A percentile compares a stretch with the other conserved stretches of the same genome.
These are phyloP conservation scores for Enteromius anoplus DNA, from an alignment of 2,797 vertebrate genomes.

Conservation along the genomic window DNA sequence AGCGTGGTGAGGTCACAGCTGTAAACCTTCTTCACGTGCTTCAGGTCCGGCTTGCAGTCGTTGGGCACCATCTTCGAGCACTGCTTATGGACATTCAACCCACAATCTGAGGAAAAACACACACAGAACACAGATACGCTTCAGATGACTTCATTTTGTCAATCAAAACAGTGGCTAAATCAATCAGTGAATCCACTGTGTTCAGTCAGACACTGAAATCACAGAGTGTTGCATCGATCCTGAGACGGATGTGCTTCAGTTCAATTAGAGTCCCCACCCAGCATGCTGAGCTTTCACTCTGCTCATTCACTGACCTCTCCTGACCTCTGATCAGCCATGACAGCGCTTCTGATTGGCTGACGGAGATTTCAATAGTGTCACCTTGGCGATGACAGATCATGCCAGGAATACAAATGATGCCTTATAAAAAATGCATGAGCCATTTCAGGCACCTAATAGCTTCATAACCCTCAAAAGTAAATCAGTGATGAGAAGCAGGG, in stretches of 20 bases:
- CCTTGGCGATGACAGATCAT: slow-evolving; percentile 49
- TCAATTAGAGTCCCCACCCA: slow-evolving; percentile 60
- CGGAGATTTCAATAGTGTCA: slow-evolving; percentile 64
- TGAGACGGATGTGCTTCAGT: slow-evolving; percentile 32
- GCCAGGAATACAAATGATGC: slow-evolving; percentile 55
- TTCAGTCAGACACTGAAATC: neutral
- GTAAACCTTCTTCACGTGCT: slow-evolving; percentile 97
- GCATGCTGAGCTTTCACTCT: slow-evolving; percentile 65
- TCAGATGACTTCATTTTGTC: neutral
- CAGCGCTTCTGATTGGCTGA: slow-evolving; percentile 62
- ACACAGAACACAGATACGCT: neutral
- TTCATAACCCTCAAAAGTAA: slow-evolving; percentile 29
- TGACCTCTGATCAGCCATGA: slow-evolving; percentile 56
- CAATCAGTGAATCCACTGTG: neutral
- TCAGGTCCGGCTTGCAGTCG: slow-evolving; percentile 97
- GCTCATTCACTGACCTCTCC: slow-evolving; percentile 68
- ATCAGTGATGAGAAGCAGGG: neutral
- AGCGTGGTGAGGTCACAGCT: slow-evolving; percentile 98
- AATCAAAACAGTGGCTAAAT: neutral
- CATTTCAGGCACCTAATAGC: slow-evolving; percentile 29
- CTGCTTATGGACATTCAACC: slow-evolving; percentile 97
- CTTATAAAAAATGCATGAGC: slow-evolving; percentile 54
- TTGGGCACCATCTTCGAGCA: slow-evolving; percentile 95
- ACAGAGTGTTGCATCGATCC: slow-evolving; percentile 44
- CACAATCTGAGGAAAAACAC: slow-evolving; percentile 85